These are phyloP conservation scores for Ganaspis brasiliensis DNA, from an alignment of 2,888 invertebrate genomes.

Conservation along the genomic window DNA sequence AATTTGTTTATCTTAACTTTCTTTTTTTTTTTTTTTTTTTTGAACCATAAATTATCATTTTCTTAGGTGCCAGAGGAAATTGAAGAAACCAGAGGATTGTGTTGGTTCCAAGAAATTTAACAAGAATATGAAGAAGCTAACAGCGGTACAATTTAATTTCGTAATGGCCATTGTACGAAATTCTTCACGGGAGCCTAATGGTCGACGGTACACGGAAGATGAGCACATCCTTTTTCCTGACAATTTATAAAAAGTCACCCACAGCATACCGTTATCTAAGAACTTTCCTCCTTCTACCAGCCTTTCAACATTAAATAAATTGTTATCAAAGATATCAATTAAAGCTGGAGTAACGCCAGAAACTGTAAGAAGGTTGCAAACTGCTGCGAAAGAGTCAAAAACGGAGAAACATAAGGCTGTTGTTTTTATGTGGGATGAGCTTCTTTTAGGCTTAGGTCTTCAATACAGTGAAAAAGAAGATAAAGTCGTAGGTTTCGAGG, in stretches of 20 bases:
- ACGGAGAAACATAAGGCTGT: background rate
- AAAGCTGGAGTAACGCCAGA: background rate
- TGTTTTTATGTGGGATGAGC: background rate
- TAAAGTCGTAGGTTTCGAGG: constrained; percentile 30
- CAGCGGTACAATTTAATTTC: background rate
- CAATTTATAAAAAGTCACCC: background rate
- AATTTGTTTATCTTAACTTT: no score
- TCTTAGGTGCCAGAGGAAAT: background rate
- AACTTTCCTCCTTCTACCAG: background rate
- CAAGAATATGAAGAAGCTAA: background rate
- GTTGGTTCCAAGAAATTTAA: no score
- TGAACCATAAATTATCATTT: no score
- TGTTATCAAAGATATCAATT: background rate
- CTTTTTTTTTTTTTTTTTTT: no score
- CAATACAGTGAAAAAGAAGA: background rate
- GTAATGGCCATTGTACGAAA: background rate
- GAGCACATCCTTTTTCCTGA: background rate
- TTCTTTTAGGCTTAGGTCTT: background rate
- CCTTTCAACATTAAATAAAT: background rate
- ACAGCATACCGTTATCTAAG: background rate
- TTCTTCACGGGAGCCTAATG: background rate
- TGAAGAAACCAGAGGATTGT: background rate
- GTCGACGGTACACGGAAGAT: background rate
- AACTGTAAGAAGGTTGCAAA: background rate
- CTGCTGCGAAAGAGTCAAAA: background rate